Evolutionary conservation across 2,888 invertebrate genomes (phyloP).

Genomic region (Pristionchus exspectatus): DNA sequence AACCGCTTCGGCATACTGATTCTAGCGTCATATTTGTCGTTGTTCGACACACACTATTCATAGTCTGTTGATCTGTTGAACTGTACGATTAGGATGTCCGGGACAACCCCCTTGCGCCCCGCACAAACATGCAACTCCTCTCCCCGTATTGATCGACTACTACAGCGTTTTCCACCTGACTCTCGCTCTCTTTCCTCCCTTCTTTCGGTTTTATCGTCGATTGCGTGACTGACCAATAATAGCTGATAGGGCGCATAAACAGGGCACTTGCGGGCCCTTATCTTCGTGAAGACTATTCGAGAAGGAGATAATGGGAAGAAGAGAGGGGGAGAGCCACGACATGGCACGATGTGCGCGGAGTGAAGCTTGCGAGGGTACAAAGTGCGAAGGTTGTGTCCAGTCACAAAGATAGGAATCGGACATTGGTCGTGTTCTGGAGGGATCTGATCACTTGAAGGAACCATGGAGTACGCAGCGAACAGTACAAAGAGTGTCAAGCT

Average conservation of each 20-base stretch:
- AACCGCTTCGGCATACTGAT: no score
- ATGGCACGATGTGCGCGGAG: neutral
- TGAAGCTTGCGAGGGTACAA: constrained; percentile 7
- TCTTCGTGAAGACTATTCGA: neutral
- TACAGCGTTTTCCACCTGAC: constrained; percentile 43
- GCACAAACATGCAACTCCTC: neutral
- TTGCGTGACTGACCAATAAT: constrained; percentile 40
- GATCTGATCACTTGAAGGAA: neutral
- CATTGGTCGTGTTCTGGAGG: neutral
- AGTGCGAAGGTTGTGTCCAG: neutral
- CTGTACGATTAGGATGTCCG: neutral
- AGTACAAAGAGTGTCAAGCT: neutral
- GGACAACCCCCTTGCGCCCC: neutral
- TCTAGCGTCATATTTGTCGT: no score
- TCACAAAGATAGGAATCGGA: neutral
- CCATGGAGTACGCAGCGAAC: no score
- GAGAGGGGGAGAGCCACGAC: neutral
- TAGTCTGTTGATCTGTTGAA: no score
- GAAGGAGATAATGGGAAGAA: neutral
- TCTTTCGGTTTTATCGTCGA: constrained; percentile 27
- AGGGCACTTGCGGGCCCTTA: constrained; percentile 29
- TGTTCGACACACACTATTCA: neutral
- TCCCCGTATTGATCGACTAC: neutral
- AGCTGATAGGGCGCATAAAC: constrained; percentile 40
- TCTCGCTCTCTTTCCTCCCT: constrained; percentile 10